Percentiles rank a stretch among this genome's conserved stretches.
Conservation (phyloP, 2,888 invertebrate genomes). For the Idaea aversata region DNA sequence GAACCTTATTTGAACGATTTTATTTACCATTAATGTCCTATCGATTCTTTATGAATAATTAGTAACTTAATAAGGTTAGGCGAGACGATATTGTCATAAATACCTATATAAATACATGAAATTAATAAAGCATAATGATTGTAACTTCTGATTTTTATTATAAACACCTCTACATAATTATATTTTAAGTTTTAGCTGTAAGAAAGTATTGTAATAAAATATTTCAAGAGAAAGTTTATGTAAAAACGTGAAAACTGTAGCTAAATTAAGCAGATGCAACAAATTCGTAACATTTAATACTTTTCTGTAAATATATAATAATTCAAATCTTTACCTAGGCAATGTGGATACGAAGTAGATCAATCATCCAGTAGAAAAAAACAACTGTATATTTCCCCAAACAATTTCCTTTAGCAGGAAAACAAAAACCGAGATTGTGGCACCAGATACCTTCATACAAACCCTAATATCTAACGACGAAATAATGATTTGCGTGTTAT, state of each 20-base stretch:
- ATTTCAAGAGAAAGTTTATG: background rate
- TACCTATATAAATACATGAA: conserved; percentile 80
- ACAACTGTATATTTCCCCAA: background rate
- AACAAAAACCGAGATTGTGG: conserved; percentile 38
- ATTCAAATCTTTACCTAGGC: background rate
- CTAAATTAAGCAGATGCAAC: background rate
- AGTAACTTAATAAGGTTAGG: conserved; percentile 80
- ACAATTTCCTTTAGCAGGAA: background rate
- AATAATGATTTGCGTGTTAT: conserved; percentile 78
- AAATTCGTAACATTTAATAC: background rate
- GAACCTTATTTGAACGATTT: conserved; percentile 68
- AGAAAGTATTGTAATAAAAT: background rate
- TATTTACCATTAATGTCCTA: conserved; percentile 77
- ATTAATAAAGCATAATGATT: conserved; percentile 82
- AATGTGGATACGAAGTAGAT: background rate
- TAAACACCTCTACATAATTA: conserved; percentile 8
- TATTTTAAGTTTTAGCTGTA: background rate
- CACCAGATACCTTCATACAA: conserved; percentile 50
- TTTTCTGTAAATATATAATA: background rate
- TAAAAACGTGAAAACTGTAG: background rate
- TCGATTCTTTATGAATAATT: conserved; percentile 80
- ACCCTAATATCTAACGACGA: conserved; percentile 65
- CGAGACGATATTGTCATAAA: conserved; percentile 82
- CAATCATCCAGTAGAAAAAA: background rate
- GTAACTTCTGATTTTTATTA: conserved; percentile 71